These are phyloP conservation scores for Recurvirostra avosetta DNA, from an alignment of 2,113 vertebrate species.

Conservation along the genomic window DNA sequence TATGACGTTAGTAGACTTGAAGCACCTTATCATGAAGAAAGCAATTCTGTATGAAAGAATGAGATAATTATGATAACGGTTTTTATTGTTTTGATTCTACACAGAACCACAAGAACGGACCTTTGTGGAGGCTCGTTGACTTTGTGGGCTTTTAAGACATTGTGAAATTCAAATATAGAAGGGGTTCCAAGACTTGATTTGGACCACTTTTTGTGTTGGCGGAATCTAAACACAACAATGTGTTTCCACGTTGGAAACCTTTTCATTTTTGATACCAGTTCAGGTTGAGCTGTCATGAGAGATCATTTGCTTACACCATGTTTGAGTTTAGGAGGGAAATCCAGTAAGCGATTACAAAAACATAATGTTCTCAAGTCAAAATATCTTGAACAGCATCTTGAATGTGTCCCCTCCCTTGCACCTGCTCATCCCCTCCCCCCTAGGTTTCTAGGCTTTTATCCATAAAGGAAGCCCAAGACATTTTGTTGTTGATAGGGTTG, in stretches of 20 bases:
- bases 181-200: neutral
- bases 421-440: accelerated
- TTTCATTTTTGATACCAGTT: neutral
- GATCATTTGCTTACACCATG: accelerated
- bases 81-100: neutral
- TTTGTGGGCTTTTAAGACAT: neutral
- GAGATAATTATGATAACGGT: accelerated
- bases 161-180: neutral
- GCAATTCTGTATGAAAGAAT: neutral
- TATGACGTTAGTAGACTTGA: neutral
- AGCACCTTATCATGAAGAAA: neutral
- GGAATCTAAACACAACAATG: neutral
- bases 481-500: neutral
- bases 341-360: neutral
- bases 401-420: accelerated
- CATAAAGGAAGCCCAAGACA: accelerated
- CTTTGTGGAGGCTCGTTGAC: neutral
- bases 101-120: neutral
- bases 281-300: accelerated
- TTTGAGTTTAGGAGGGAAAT: neutral
- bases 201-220: accelerated
- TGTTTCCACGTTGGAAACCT: neutral
- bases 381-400: neutral
- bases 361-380: neutral
- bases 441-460: neutral